Conservation (phyloP, 2,797 vertebrate genomes). For the Nasua narica region DNA sequence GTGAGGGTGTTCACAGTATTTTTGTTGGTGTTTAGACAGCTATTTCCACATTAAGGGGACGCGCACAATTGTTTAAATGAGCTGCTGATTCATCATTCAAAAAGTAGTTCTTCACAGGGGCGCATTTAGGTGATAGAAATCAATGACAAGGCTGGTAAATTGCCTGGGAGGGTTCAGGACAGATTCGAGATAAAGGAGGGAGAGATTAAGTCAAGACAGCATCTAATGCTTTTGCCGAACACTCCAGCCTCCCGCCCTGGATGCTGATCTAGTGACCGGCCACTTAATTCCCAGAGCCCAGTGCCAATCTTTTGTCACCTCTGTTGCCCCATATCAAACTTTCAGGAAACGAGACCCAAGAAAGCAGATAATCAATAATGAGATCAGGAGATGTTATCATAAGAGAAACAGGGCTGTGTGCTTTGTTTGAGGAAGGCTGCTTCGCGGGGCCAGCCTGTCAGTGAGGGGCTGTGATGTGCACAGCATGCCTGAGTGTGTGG, state of each 20-base stretch:
- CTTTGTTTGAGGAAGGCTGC: conserved; percentile 83
- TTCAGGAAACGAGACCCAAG: conserved; percentile 89
- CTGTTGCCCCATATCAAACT: conserved; percentile 85
- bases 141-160: conserved; percentile 88
- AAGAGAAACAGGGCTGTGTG: conserved; percentile 80
- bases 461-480: conserved; percentile 82
- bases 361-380: conserved; percentile 87
- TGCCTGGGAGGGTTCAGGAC: conserved; percentile 87
- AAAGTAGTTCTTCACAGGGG: conserved; percentile 85
- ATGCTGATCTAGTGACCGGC: conserved; percentile 79
- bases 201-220: conserved; percentile 87
- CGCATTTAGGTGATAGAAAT: conserved; percentile 88
- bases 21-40: not conserved
- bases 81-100: conserved; percentile 82
- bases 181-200: conserved; percentile 86
- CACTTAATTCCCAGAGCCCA: conserved; percentile 82
- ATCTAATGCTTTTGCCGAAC: conserved; percentile 84
- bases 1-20: too few species aligned
- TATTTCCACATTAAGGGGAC: conserved; percentile 62
- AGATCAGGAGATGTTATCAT: conserved; percentile 89
- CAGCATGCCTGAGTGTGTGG: conserved; percentile 78
- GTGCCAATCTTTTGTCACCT: conserved; percentile 85
- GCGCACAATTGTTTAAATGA: conserved; percentile 54
- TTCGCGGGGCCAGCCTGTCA: conserved; percentile 81
- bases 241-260: conserved; percentile 79